Evolutionary conservation across 64 coral and sea anemone species (phyloP), one percentile per base, ranked within the genome.

Genomic region (Montipora capricornis): DNA sequence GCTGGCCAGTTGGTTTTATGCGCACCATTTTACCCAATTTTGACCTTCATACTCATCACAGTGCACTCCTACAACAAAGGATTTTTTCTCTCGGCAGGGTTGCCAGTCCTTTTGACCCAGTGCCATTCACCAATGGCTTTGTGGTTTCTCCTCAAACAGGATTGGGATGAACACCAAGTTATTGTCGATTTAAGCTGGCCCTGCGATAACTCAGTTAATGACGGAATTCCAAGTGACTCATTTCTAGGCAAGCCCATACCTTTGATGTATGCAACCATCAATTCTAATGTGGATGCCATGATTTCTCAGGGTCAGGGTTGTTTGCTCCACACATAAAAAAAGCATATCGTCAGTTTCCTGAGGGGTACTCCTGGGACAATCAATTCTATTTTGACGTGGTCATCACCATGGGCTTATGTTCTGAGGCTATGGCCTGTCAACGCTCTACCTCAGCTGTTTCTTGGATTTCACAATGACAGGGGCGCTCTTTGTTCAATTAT

Each of bases 131-230:
- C 26, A 4, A 90, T 2, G 58, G 81, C n/a, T 77, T 85, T 45
- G 53, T 85, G 20, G 50, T 77, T 48, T 92, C 81, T 0, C 90
- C 90, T 37, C 71, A 92, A 92, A 52, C 70, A 62, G 19, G 90
- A 92, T 20, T 92, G 80, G 5, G 44, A 2, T 5, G 80, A 86
- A 78, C 90, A 81, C 6, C 48, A 47, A 49, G 90, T 86, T 13
- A 92, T 92, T 67, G 90, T 92, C 47, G 59, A 90, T 47, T 82
- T 92, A 17, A 92, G 90, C 70, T 92, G 90, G 80, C 73, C 80
- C 11, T 86, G 80, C 24, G 80, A 81, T 20, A 17, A 17, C 9
- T 92, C 81, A 20, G 90, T 92, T 5, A 92, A 92, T 37, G 48
- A 86, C 26, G 81, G 81, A 19, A 86, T 84, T 85, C 73, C 80